Conservation (phyloP, 2,888 invertebrate species). For the Parapristionchus giblindavisi region DNA sequence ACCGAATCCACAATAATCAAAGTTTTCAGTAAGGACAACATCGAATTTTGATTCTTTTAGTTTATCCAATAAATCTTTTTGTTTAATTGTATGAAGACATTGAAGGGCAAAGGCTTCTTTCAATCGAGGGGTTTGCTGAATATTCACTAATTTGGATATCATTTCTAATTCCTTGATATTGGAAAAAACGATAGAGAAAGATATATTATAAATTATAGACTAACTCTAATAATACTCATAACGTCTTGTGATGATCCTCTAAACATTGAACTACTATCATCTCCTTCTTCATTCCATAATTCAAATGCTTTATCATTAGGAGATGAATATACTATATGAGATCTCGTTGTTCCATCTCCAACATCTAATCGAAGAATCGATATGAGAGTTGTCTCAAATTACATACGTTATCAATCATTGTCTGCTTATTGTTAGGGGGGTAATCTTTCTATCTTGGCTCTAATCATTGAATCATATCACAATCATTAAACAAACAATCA, state of each 20-base stretch:
- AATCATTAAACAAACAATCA: too few species aligned
- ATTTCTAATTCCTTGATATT: neutral
- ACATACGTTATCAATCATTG: neutral
- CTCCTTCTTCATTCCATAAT: conserved; percentile 5
- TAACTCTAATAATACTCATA: neutral
- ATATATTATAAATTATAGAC: neutral
- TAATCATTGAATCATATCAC: too few species aligned
- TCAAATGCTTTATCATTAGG: neutral
- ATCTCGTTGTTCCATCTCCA: conserved; percentile 10
- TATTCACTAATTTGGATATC: neutral
- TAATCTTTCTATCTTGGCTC: neutral
- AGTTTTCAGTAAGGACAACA: conserved; percentile 26
- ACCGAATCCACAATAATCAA: conserved; percentile 34
- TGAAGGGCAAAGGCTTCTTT: conserved; percentile 14
- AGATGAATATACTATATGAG: neutral
- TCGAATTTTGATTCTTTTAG: neutral
- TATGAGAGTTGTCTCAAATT: conserved; percentile 16
- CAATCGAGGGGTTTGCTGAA: neutral
- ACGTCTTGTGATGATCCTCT: neutral
- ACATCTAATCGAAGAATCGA: conserved; percentile 8
- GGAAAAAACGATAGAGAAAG: neutral
- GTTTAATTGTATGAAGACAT: neutral
- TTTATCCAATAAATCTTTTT: conserved; percentile 5
- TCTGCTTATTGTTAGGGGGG: neutral
- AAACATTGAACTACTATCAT: neutral